These are phyloP conservation scores for Malurus splendens DNA, from an alignment of 2,797 vertebrate species.

Conservation along the genomic window DNA sequence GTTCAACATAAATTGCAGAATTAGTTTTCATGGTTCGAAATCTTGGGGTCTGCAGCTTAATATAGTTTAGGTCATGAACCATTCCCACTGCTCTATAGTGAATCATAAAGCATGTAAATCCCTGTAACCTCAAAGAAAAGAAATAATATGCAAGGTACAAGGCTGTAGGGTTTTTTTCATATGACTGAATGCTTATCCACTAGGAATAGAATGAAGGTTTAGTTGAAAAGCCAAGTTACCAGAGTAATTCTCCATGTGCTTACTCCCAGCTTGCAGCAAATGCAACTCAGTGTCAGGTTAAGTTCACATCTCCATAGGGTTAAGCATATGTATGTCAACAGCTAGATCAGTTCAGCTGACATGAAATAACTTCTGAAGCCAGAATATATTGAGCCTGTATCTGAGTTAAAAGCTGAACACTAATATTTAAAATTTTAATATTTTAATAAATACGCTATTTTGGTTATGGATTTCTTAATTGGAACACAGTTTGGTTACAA, in stretches of 20 bases:
- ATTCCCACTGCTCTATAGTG: not conserved
- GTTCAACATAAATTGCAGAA: not conserved
- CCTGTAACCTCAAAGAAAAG: not conserved
- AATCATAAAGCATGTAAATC: not conserved
- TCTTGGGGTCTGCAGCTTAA: not conserved
- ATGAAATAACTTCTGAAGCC: not conserved
- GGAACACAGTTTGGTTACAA: not conserved
- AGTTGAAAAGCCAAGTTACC: not conserved
- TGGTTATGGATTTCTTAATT: not conserved
- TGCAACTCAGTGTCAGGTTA: not conserved
- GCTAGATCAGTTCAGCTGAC: not conserved
- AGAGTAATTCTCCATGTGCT: conserved; percentile 16
- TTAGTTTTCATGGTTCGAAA: not conserved
- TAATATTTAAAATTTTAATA: not conserved
- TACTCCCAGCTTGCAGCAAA: not conserved
- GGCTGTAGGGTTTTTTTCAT: not conserved
- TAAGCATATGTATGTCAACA: not conserved
- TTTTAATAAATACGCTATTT: not conserved
- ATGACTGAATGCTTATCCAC: not conserved
- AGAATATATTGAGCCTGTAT: not conserved
- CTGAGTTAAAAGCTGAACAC: not conserved
- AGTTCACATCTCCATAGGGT: not conserved
- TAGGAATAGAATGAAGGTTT: not conserved
- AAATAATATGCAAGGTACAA: not conserved
- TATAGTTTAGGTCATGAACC: not conserved